Evolutionary conservation across 2,888 invertebrate genomes (phyloP).

Genomic region (Agrochola litura): DNA sequence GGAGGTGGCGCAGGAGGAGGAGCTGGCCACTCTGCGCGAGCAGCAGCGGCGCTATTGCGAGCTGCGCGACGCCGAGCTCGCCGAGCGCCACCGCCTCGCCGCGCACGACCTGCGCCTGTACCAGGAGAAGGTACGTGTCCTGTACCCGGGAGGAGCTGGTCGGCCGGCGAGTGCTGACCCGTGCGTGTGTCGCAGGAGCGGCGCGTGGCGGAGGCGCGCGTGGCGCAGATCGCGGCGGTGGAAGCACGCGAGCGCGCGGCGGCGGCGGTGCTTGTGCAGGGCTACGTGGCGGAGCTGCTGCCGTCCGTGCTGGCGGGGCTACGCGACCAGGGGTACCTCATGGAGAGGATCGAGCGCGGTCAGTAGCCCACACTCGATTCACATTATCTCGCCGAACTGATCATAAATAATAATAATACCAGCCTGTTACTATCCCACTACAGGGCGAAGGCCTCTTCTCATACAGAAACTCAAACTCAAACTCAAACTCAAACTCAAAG

Average conservation of each 20-base stretch:
- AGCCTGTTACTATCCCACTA: background rate
- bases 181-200: constrained; percentile 87
- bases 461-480: too few species aligned
- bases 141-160: background rate
- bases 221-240: constrained; percentile 91
- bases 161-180: background rate
- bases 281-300: constrained; percentile 96
- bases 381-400: background rate
- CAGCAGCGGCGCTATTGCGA: constrained; percentile 93
- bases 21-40: constrained; percentile 94
- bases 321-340: constrained; percentile 93
- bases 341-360: constrained; percentile 92
- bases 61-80: constrained; percentile 95
- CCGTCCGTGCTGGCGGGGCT: constrained; percentile 96
- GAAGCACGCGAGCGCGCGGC: constrained; percentile 96
- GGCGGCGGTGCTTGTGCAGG: constrained; percentile 95
- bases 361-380: background rate
- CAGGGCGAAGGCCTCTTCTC: background rate
- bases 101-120: constrained; percentile 93
- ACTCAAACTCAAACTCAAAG: too few species aligned
- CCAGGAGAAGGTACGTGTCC: constrained; percentile 91
- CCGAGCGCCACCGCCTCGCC: constrained; percentile 95
- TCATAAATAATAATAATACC: background rate
- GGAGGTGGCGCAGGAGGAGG: constrained; percentile 98
- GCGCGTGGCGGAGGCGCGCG: constrained; percentile 93